Percentiles rank a stretch among this genome's conserved stretches.
phyloP scores from a whole-genome alignment of 2,113 vertebrate genomes.

The Rhinolophus sinicus region DNA sequence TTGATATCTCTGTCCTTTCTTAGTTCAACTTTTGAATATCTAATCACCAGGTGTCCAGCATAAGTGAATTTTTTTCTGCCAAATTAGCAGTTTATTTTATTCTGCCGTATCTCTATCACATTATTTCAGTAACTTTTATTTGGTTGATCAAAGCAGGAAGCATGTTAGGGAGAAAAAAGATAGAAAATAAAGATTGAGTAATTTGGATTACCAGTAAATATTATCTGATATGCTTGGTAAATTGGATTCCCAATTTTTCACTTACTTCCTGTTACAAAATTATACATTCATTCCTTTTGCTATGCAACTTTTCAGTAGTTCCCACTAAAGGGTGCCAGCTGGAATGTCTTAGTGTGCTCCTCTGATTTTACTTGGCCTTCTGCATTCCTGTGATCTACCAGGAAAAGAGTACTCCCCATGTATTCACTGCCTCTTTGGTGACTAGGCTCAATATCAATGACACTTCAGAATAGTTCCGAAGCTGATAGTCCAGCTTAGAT shows the following conservation, averaged over 20 bases:
- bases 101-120: neutral
- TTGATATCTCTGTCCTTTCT: neutral
- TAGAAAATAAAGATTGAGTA: neutral
- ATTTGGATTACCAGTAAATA: neutral
- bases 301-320: neutral
- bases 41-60: neutral
- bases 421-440: neutral
- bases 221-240: neutral
- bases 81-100: conserved; percentile 36
- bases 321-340: neutral
- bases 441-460: neutral
- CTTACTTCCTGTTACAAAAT: neutral
- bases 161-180: neutral
- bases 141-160: conserved; percentile 38
- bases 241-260: neutral
- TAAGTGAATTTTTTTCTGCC: conserved; percentile 19
- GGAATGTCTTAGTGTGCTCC: neutral
- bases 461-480: neutral
- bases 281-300: neutral
- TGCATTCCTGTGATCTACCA: neutral
- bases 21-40: neutral
- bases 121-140: conserved; percentile 45
- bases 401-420: neutral
- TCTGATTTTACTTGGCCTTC: neutral
- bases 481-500: neutral